phyloP scores from a whole-genome alignment of 2,888 invertebrate species.

The Limnephilus auricula region DNA sequence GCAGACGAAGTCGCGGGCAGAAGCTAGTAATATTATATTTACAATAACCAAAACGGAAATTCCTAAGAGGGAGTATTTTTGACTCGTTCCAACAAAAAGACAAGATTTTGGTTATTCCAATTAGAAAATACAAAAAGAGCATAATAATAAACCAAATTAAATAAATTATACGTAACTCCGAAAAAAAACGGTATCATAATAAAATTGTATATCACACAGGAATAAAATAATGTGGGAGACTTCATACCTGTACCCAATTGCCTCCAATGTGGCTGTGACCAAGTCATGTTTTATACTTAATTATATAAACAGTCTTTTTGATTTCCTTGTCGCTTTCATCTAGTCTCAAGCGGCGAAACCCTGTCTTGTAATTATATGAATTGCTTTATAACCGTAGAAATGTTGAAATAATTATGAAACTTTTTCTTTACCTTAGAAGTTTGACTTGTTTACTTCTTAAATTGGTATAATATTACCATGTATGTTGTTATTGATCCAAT shows the following conservation, averaged over 20 bases:
- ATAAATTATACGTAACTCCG: not conserved
- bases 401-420: not conserved
- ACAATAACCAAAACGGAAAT: not conserved
- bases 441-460: not conserved
- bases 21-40: not conserved
- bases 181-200: not conserved
- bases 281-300: not conserved
- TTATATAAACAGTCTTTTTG: not conserved
- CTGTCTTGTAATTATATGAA: too few species aligned
- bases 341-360: not conserved
- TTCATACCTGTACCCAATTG: not conserved
- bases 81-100: not conserved
- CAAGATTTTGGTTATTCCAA: not conserved
- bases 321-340: not conserved
- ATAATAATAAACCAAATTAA: not conserved
- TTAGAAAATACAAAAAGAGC: not conserved
- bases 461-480: conserved; percentile 2
- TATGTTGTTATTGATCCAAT: not conserved
- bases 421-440: not conserved
- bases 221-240: not conserved
- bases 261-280: not conserved
- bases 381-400: not conserved
- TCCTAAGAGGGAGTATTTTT: not conserved
- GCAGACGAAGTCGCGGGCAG: too few species aligned
- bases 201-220: not conserved